Base-by-base conservation (phyloP, 2,113 vertebrate genomes). In the Leuciscus idus region DNA sequence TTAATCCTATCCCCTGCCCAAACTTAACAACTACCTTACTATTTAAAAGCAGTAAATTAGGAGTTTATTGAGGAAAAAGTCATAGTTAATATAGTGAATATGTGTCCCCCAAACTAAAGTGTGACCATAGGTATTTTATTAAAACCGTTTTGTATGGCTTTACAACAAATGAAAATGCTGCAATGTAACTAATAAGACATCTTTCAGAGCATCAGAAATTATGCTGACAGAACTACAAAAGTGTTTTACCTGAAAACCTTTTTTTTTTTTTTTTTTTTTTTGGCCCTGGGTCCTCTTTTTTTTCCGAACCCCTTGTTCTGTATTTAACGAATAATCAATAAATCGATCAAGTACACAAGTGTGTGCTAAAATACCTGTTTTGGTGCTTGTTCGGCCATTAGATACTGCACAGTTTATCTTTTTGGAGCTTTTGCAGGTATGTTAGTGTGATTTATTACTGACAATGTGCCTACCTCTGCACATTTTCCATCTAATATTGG, bases 401-500 rank as follows among this genome's bases (percentile, higher is more conserved):
- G 48, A 77, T 3, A 2, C 36, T 0, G 15, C 79, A 61, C 33
- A 64, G 19, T 39, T 81, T 26, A 39, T 26, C 23, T 43, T n/a
- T 64, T 81, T 81, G 59, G 21, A 30, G 50, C 43, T 68, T 61
- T 10, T 74, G 10, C 75, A 52, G 50, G 2, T 33, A 52, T 52
- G 26, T 70, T n/a, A 57, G 23, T 39, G 68, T 21, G 68, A 57
- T 73, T 82, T 50, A 30, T 52, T 17, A 52, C 48, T 52, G 26
- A 70, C 46, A 39, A 80, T 61, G 77, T 57, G 81, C 81, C 81
- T 83, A 73, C 81, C 48, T 83, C 48, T 83, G 81, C 81, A 73
- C 61, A 68, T 74, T 23, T 21, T 68, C 70, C 28, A 11, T 33
- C n/a, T 30, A 33, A 26, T 55, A 50, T 43, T 23, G n/a, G 11